These are phyloP conservation scores for Champsocephalus esox DNA, from an alignment of 2,797 vertebrate genomes.

Conservation along the genomic window DNA sequence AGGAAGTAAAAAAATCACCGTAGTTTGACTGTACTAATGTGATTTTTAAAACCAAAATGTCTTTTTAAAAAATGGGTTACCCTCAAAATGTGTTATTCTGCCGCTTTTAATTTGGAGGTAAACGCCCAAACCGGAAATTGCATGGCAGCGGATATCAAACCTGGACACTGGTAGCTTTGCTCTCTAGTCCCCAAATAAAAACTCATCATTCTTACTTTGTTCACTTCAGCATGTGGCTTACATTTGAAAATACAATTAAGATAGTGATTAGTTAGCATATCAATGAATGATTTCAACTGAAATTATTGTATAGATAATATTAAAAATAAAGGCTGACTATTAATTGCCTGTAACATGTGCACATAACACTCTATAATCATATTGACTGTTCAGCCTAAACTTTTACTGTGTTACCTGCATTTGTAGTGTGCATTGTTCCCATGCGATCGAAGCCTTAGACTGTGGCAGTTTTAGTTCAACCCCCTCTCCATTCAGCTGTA, in stretches of 20 bases:
- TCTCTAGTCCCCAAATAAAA: neutral
- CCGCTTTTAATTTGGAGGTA: slow-evolving; percentile 60
- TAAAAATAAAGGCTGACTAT: neutral
- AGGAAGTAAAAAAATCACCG: neutral
- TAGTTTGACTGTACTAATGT: neutral
- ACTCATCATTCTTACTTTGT: slow-evolving; percentile 1
- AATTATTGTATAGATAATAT: neutral
- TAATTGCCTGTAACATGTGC: neutral
- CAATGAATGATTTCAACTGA: neutral
- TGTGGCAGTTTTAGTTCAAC: neutral
- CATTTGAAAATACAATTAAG: neutral
- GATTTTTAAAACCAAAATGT: neutral
- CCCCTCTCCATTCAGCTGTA: slow-evolving; percentile 1
- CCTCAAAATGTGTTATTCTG: neutral
- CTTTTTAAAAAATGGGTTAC: neutral
- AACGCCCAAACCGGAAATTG: slow-evolving; percentile 31
- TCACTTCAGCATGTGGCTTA: neutral
- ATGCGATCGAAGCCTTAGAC: slow-evolving; percentile 28
- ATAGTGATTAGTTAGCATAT: neutral
- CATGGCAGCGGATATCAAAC: neutral
- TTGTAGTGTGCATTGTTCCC: slow-evolving; percentile 13
- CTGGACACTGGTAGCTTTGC: slow-evolving; percentile 6
- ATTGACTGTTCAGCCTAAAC: neutral
- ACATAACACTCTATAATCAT: neutral
- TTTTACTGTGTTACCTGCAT: neutral